A percentile compares a stretch with the other conserved stretches of the same genome.
Evolutionary conservation across 2,888 invertebrate genomes (phyloP).

Genomic region (Platynereis dumerilii): DNA sequence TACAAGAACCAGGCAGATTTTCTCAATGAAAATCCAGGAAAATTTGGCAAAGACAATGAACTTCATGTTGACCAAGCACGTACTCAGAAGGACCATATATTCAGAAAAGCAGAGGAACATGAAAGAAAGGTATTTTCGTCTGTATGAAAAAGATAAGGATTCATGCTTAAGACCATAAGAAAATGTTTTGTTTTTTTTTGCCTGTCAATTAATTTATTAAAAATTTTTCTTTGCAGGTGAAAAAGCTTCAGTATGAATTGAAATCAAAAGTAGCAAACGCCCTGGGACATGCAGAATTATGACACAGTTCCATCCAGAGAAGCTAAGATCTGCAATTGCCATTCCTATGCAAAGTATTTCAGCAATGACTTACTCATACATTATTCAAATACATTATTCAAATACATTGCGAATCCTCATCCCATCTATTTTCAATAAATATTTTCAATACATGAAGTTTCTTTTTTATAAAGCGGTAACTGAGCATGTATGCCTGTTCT

Average conservation of each 20-base stretch:
- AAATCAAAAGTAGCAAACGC: slow-evolving; percentile 44
- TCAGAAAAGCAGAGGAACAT: neutral
- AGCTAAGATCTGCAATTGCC: neutral
- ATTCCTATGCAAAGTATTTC: no score
- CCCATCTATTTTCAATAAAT: no score
- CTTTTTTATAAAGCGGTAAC: no score
- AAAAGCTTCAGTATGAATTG: slow-evolving; percentile 50
- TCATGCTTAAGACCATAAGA: no score
- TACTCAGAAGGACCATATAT: neutral
- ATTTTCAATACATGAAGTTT: no score
- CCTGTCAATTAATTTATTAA: neutral
- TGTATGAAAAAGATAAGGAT: slow-evolving; percentile 40
- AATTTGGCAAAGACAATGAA: slow-evolving; percentile 15
- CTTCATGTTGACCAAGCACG: slow-evolving; percentile 18
- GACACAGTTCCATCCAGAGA: neutral
- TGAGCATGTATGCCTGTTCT: no score
- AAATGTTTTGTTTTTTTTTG: neutral
- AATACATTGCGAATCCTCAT: no score
- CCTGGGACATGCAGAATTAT: slow-evolving; percentile 17
- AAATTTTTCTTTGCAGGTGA: slow-evolving; percentile 52
- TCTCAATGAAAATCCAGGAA: slow-evolving; percentile 35
- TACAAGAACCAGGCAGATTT: slow-evolving; percentile 81
- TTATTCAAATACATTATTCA: no score
- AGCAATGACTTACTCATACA: no score
- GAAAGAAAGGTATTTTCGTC: slow-evolving; percentile 7